Base-by-base conservation (phyloP, 2,888 invertebrate species). In the Torymus auratus region DNA sequence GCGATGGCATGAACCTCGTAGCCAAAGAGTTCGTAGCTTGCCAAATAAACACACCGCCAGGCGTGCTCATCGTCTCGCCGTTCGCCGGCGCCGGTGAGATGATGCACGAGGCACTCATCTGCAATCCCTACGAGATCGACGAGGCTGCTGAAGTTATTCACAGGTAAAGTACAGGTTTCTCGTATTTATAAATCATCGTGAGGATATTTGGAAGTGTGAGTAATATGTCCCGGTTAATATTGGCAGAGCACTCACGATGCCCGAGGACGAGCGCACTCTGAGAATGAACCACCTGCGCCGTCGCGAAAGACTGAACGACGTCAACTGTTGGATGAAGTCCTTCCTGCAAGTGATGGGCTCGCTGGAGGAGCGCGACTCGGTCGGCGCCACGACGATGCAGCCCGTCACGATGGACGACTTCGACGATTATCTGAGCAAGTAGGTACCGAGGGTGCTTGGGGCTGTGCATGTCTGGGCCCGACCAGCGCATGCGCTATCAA, bases 11-110 rank as follows among this genome's bases (percentile, higher is more conserved):
- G 97, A 97, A 97, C 91, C 92, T 97, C 74, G 97, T 97, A 0
- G 97, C 97, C 10, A 97, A 97, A 89, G 97, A 97, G 90, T 97
- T 96, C 88, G 97, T 97, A 0, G 97, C 97, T 1, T 97, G 97
- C 87, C 97, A 97, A 91, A 96, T 97, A 55, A 96, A 96, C 86
- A 94, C 94, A 28, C 95, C 96, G 0, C 96, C 96, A 0, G 97
- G 97, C 2, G 97, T 97, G 0, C 91, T 97, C 56, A 96, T 97
- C 70, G 95, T 97, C 11, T 97, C 97, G 0, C 97, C 97, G 0
- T 97, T 97, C 88, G 97, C 97, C 78, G 97, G 97, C 0, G 97
- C 97, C 7, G 97, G 97, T 0, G 97, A 97, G 91, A 97, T 96
- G 93, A 97, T 97, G 97, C 97, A 97, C 91, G 97, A 97, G 89